These are phyloP conservation scores for Neosilurus hyrtlii DNA, from an alignment of 2,797 vertebrate genomes.

Conservation along the genomic window DNA sequence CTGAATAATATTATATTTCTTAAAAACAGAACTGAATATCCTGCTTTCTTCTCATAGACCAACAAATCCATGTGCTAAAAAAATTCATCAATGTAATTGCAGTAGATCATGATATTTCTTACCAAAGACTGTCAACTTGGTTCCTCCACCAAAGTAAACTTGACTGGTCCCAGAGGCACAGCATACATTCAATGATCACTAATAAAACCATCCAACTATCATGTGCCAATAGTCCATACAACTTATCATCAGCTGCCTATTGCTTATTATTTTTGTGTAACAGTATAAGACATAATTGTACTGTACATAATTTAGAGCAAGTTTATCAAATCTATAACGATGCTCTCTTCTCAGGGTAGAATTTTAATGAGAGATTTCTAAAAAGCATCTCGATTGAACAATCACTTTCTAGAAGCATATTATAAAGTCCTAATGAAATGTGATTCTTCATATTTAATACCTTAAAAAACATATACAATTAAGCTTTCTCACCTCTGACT, in stretches of 20 bases:
- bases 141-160: constrained; percentile 59
- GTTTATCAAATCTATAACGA: background rate
- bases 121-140: constrained; percentile 64
- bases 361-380: background rate
- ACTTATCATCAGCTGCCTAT: background rate
- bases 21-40: background rate
- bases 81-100: background rate
- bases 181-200: background rate
- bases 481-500: constrained; percentile 58
- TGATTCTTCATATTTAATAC: background rate
- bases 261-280: background rate
- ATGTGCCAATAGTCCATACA: background rate
- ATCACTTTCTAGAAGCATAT: background rate
- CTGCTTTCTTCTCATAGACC: background rate
- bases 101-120: constrained; percentile 35
- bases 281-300: too few species aligned
- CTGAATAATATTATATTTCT: background rate
- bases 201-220: background rate
- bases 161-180: constrained; percentile 5
- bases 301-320: too few species aligned
- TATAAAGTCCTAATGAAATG: background rate
- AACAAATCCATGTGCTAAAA: background rate
- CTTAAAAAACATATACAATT: background rate
- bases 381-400: background rate
- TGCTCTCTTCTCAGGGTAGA: background rate